Conservation (phyloP, 92 coral and sea anemone genomes). For the Micromussa lordhowensis region DNA sequence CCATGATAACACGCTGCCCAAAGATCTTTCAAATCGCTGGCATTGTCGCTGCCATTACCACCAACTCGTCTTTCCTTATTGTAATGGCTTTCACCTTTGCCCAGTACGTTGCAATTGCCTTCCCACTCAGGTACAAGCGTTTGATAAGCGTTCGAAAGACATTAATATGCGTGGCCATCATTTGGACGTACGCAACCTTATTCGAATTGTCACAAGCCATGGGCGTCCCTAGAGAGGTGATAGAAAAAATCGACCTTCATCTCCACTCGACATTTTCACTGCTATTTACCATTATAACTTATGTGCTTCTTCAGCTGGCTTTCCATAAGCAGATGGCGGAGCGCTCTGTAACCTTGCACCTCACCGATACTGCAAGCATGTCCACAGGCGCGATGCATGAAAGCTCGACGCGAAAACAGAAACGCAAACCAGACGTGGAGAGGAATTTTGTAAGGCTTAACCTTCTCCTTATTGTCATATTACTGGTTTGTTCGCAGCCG, state of each 20-base stretch:
- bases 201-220: conserved; percentile 41
- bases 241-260: conserved; percentile 51
- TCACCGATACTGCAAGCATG: neutral
- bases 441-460: conserved; percentile 61
- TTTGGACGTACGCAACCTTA: conserved; percentile 53
- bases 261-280: conserved; percentile 69
- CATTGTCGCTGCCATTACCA: conserved; percentile 39
- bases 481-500: conserved; percentile 72
- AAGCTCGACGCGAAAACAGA: neutral
- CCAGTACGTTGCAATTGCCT: conserved; percentile 71
- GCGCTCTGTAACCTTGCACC: neutral
- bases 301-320: conserved; percentile 61
- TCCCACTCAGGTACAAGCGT: conserved; percentile 68
- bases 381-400: neutral
- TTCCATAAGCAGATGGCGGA: conserved; percentile 52
- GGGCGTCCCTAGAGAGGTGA: conserved; percentile 42
- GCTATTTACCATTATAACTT: conserved; percentile 47
- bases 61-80: conserved; percentile 68
- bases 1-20: neutral
- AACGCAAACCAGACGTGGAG: conserved; percentile 37
- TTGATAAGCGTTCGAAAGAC: conserved; percentile 50
- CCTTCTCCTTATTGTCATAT: conserved; percentile 52
- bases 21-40: conserved; percentile 32
- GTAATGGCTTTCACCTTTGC: conserved; percentile 76
- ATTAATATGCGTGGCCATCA: conserved; percentile 36